Evolutionary conservation across 1,140 invertebrate genomes (phyloP), one percentile per base, ranked within the genome.

Genomic region (Drosophila neocordata): DNA sequence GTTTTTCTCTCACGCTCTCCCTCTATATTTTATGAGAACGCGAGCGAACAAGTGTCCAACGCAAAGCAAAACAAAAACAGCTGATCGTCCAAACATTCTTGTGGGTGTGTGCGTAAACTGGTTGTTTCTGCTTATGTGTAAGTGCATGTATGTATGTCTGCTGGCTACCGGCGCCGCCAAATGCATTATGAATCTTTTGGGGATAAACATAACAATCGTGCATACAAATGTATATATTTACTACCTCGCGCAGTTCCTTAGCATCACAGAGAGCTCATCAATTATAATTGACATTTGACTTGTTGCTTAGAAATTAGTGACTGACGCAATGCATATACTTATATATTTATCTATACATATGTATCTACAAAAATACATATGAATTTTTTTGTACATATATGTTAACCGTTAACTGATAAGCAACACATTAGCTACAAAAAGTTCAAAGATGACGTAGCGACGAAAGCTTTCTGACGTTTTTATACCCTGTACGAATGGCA

Each of bases 61-160:
- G 68, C 70, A 79, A 76, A 87, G 68, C 78, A 88, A 88, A 88
- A 88, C 83, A 88, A 82, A 79, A 88, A 73, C 82, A 87, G 65
- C 80, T 85, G 82, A 73, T 88, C 41, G 48, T 27, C 68, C 22
- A 55, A 69, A 58, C 38, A 55, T 34, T 38, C 51, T 65, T 27
- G 34, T 63, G 13, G 37, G 13, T 11, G 18, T 7, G 2, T 9
- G 27, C 53, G 35, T 67, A 24, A 38, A 41, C 13, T 12, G 4
- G 9, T 9, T 13, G 18, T 3, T 13, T 37, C 2, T 13, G 35
- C 9, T 24, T 6, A 31, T 11, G 31, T 38, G 11, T n/a, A n/a
- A 9, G 20, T 56, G 20, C 12, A 61, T 66, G 8, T 53, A 48
- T 12, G 48, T 38, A 11, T 51, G 12, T 41, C 27, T 69, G 35